These are phyloP conservation scores for Otis tarda DNA, from an alignment of 2,113 vertebrate genomes.

Conservation along the genomic window DNA sequence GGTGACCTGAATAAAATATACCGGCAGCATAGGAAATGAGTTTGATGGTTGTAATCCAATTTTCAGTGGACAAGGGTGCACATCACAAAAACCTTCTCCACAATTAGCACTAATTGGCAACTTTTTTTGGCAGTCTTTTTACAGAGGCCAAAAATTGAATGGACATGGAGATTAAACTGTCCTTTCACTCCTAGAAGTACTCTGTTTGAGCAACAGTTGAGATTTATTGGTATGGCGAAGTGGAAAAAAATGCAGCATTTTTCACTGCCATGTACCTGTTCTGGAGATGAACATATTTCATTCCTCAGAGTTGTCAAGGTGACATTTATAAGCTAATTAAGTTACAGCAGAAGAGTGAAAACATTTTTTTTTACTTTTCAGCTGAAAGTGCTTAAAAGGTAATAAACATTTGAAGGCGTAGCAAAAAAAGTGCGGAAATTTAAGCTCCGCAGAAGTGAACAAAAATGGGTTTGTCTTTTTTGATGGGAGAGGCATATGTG, in stretches of 20 bases:
- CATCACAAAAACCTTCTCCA: conserved; percentile 59
- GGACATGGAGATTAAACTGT: conserved; percentile 35
- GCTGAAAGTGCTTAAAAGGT: background rate
- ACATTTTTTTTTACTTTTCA: background rate
- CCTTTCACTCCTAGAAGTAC: conserved; percentile 33
- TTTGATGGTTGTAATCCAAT: conserved; percentile 65
- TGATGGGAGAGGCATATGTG: background rate
- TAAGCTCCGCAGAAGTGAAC: background rate
- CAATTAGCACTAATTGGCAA: conserved; percentile 74
- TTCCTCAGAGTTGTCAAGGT: background rate
- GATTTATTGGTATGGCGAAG: background rate
- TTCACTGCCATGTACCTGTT: background rate
- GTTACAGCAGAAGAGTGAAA: background rate
- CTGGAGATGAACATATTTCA: background rate
- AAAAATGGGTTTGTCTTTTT: background rate
- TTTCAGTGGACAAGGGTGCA: conserved; percentile 43
- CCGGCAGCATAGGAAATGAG: conserved; percentile 55
- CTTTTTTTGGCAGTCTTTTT: conserved; percentile 67
- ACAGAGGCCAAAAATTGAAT: conserved; percentile 45
- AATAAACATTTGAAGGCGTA: background rate
- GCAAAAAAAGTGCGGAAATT: background rate
- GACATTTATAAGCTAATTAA: background rate
- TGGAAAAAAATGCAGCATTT: background rate
- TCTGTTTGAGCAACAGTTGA: background rate
- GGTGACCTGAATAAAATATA: conserved; percentile 67